phyloP scores from a whole-genome alignment of 2,888 invertebrate species.

The Melieria picta region DNA sequence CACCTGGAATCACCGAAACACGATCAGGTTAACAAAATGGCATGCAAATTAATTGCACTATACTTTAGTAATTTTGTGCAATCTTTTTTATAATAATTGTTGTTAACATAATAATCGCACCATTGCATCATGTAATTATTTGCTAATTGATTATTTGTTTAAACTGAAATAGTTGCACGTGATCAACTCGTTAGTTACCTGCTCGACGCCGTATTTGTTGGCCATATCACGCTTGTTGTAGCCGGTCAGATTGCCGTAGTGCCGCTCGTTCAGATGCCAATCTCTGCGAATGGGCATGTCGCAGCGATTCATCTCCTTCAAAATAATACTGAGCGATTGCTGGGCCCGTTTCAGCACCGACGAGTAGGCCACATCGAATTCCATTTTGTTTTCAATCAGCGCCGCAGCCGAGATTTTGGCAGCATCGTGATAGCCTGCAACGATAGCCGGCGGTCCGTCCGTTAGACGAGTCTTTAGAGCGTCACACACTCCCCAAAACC shows the following conservation, averaged over 20 bases:
- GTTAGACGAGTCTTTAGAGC: no score
- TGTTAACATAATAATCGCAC: no score
- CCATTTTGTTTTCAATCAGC: conserved; percentile 74
- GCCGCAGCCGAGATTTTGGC: conserved; percentile 72
- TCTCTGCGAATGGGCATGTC: conserved; percentile 76
- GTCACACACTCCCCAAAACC: no score
- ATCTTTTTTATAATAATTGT: no score
- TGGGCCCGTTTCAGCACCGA: conserved; percentile 83
- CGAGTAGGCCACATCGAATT: conserved; percentile 84
- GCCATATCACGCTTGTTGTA: conserved; percentile 87
- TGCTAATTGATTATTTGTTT: no score
- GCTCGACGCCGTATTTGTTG: conserved; percentile 84
- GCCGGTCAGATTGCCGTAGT: conserved; percentile 88
- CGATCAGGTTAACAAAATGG: no score
- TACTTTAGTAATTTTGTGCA: no score
- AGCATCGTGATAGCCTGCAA: conserved; percentile 59
- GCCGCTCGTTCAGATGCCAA: conserved; percentile 88
- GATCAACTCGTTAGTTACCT: conserved; percentile 66
- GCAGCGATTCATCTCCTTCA: conserved; percentile 75
- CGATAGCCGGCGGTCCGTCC: no score
- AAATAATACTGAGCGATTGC: conserved; percentile 75
- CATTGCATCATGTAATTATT: no score
- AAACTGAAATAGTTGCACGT: no score
- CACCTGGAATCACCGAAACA: conserved; percentile 67
- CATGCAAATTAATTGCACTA: no score